Percentiles rank a stretch among this genome's conserved stretches.
Conservation (phyloP, 2,797 vertebrate species). For the Anabas testudineus region DNA sequence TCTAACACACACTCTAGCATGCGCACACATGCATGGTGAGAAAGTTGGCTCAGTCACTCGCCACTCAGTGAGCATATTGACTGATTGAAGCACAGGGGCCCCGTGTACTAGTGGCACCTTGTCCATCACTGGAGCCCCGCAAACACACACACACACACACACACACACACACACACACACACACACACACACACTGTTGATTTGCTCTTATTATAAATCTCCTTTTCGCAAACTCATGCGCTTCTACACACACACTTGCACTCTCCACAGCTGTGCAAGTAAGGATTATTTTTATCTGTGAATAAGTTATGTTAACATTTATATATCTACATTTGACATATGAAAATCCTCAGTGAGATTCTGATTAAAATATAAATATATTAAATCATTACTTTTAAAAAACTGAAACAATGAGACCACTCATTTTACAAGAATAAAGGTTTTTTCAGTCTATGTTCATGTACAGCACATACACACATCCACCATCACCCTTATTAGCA, state of each 20-base stretch:
- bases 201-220: background rate
- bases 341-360: no score
- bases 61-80: conserved; percentile 57
- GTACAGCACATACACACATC: background rate
- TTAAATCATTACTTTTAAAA: no score
- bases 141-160: conserved; percentile 7
- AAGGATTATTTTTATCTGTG: no score
- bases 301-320: no score
- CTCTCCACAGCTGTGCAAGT: no score
- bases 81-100: conserved; percentile 51
- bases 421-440: no score
- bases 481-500: conserved; percentile 21
- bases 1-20: conserved; percentile 22
- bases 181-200: background rate
- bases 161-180: background rate
- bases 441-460: no score
- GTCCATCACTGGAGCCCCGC: conserved; percentile 58
- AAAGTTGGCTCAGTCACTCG: conserved; percentile 59
- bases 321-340: no score
- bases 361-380: no score
- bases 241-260: background rate
- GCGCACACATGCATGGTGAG: conserved; percentile 42
- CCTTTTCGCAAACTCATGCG: background rate
- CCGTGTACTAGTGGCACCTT: conserved; percentile 44
- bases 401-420: no score